Evolutionary conservation across 2,113 vertebrate species (phyloP).

Genomic region (Monopterus albus): DNA sequence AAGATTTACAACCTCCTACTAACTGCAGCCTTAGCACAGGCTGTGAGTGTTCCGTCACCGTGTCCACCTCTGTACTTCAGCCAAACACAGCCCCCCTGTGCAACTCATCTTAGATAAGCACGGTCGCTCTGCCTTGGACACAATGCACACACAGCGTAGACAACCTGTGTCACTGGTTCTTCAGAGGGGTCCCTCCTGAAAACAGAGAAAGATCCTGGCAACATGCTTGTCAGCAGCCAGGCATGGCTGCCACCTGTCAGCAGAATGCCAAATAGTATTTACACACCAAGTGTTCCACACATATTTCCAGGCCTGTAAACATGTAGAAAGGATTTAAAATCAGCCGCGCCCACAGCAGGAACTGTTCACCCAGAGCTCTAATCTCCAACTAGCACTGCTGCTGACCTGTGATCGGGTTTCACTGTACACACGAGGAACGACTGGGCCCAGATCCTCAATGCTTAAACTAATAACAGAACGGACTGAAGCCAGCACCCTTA

Average conservation of each 20-base stretch:
- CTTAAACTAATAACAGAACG: not conserved
- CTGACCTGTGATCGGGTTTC: conserved; percentile 18
- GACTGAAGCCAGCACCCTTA: too few species aligned
- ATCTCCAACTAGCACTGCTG: not conserved
- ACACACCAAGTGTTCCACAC: conserved; percentile 33
- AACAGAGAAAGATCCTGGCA: not conserved
- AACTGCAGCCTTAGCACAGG: too few species aligned
- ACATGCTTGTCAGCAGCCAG: conserved; percentile 2
- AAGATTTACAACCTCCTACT: too few species aligned
- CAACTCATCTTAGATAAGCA: conserved; percentile 20
- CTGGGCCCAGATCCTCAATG: not conserved
- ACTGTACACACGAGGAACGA: not conserved
- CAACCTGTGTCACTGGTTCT: not conserved
- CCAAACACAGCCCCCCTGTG: not conserved
- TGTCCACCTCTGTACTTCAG: not conserved
- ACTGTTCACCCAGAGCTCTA: not conserved
- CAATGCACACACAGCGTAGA: too few species aligned
- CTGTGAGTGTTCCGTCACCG: not conserved
- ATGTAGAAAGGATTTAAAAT: conserved; percentile 20
- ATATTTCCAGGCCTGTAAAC: conserved; percentile 52
- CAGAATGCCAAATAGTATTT: not conserved
- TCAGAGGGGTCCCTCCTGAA: not conserved
- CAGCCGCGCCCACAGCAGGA: conserved; percentile 30
- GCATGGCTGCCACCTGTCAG: conserved; percentile 25
- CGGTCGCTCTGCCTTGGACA: not conserved